phyloP scores from a whole-genome alignment of 2,888 invertebrate species.

The Phasia obesa region DNA sequence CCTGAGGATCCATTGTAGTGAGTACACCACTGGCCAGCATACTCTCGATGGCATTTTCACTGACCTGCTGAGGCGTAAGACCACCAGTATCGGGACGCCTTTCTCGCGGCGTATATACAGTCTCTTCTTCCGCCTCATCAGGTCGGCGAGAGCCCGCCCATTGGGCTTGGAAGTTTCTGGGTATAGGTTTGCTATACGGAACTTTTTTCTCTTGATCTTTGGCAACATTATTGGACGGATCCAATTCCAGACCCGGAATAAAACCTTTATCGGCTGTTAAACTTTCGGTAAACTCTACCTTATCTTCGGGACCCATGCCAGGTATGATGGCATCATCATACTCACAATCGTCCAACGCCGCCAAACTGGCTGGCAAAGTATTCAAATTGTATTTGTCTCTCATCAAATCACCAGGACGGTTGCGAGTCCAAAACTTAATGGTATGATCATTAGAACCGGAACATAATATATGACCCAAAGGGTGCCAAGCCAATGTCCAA shows the following conservation, averaged over 20 bases:
- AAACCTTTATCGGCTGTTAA: constrained; percentile 84
- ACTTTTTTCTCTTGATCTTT: constrained; percentile 91
- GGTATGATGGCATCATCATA: constrained; percentile 92
- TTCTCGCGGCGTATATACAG: constrained; percentile 82
- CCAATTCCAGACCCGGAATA: constrained; percentile 94
- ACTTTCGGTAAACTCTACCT: constrained; percentile 89
- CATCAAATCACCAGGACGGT: constrained; percentile 99
- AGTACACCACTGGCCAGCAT: constrained; percentile 86
- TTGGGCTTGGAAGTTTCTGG: constrained; percentile 97
- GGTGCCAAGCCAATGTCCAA: constrained; percentile 99
- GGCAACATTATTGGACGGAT: constrained; percentile 85
- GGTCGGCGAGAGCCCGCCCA: constrained; percentile 92
- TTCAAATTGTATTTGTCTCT: constrained; percentile 98
- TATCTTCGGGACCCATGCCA: constrained; percentile 99
- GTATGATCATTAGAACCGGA: constrained; percentile 99
- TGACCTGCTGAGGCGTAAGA: constrained; percentile 86
- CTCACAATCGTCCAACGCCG: constrained; percentile 88
- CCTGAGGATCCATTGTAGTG: constrained; percentile 89
- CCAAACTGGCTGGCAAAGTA: constrained; percentile 91
- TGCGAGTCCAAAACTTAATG: constrained; percentile 99
- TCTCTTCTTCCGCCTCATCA: constrained; percentile 82
- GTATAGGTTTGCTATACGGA: constrained; percentile 97
- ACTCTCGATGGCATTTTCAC: constrained; percentile 88
- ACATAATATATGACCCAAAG: constrained; percentile 98
- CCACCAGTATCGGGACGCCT: constrained; percentile 84